These are phyloP conservation scores for Smittia aterrima DNA, from an alignment of 2,888 invertebrate genomes.

Conservation along the genomic window DNA sequence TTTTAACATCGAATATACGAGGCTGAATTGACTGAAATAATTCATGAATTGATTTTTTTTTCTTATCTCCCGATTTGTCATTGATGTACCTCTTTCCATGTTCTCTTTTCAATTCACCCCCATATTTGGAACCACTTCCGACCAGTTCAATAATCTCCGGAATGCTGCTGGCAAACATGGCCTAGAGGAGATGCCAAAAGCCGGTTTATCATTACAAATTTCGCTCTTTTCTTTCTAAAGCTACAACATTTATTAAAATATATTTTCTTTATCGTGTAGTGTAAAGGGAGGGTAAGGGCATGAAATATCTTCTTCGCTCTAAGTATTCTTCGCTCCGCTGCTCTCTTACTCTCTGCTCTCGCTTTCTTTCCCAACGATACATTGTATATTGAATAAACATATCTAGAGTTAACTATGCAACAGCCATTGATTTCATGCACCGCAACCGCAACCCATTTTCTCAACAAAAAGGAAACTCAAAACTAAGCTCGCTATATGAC, in stretches of 20 bases:
- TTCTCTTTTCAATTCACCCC: slow-evolving; percentile 99
- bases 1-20: not conserved
- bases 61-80: not conserved
- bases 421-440: slow-evolving; percentile 31
- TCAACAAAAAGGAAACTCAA: not conserved
- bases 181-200: slow-evolving; percentile 64
- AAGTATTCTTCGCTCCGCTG: not conserved
- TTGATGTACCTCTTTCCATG: slow-evolving; percentile 93
- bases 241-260: not conserved
- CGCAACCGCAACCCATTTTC: slow-evolving; percentile 33
- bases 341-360: not conserved
- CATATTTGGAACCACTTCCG: slow-evolving; percentile 99
- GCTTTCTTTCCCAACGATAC: not conserved
- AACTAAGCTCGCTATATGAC: not conserved
- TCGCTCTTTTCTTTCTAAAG: slow-evolving; percentile 40
- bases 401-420: slow-evolving; percentile 18
- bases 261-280: not conserved
- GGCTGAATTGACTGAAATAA: slow-evolving; percentile 32
- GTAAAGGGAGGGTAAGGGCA: not conserved
- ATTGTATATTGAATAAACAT: not conserved
- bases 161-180: slow-evolving; percentile 99
- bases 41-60: not conserved
- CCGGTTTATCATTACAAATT: slow-evolving; percentile 44
- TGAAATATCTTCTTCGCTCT: not conserved
- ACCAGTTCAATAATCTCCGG: slow-evolving; percentile 99